These are phyloP conservation scores for Paralichthys olivaceus DNA, from an alignment of 2,113 vertebrate genomes.

Conservation along the genomic window DNA sequence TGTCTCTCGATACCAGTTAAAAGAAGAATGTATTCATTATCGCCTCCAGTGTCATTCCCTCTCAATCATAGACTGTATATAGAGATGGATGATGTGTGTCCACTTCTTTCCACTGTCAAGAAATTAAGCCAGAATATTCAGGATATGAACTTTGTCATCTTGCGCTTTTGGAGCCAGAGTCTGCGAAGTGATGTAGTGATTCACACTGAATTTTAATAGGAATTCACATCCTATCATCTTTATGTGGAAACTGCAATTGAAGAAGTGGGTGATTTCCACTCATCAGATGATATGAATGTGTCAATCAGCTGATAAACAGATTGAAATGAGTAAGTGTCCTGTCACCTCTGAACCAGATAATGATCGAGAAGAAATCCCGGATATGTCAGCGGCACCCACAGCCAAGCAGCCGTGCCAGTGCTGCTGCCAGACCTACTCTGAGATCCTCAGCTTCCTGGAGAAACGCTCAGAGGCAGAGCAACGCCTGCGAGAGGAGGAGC, in stretches of 20 bases:
- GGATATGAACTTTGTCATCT: no score
- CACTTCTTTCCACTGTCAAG: no score
- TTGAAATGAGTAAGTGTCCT: neutral
- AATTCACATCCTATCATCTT: no score
- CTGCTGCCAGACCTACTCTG: conserved; percentile 85
- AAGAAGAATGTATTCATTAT: neutral
- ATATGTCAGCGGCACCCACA: conserved; percentile 70
- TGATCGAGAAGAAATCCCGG: conserved; percentile 67
- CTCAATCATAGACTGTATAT: neutral
- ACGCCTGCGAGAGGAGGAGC: conserved; percentile 83
- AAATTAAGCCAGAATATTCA: no score
- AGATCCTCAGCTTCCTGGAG: conserved; percentile 85
- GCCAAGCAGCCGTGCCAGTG: conserved; percentile 83
- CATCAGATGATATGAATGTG: neutral
- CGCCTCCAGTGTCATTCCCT: neutral
- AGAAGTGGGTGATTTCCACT: neutral
- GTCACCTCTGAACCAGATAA: conserved; percentile 73
- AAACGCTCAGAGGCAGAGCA: conserved; percentile 85
- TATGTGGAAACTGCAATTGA: neutral
- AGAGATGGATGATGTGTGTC: no score
- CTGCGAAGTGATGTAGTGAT: no score
- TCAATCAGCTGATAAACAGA: neutral
- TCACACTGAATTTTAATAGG: no score
- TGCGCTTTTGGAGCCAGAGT: no score
- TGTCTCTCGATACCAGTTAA: neutral